phyloP scores from a whole-genome alignment of 1,140 invertebrate genomes.

The Nilaparvata lugens region DNA sequence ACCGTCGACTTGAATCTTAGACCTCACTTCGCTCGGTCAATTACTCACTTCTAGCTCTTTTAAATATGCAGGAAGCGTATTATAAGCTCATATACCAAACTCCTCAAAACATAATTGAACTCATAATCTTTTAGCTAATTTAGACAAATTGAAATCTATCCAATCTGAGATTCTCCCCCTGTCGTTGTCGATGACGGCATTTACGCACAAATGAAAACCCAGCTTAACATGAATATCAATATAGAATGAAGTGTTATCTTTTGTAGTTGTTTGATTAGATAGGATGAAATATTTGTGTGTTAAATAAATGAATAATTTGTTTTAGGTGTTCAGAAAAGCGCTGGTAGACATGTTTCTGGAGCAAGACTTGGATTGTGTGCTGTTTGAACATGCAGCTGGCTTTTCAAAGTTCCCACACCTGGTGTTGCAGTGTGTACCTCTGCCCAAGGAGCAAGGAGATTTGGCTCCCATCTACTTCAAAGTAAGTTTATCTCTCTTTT shows the following conservation, averaged over 20 bases:
- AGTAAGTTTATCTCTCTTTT: constrained; percentile 34
- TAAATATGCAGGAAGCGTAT: too few relatives aligned
- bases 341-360: constrained; percentile 67
- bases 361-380: constrained; percentile 70
- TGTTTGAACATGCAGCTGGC: constrained; percentile 79
- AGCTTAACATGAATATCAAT: too few relatives aligned
- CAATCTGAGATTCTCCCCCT: too few relatives aligned
- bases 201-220: too few relatives aligned
- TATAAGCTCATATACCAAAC: too few relatives aligned
- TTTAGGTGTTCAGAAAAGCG: constrained; percentile 58
- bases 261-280: neutral
- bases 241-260: neutral
- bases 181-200: too few relatives aligned
- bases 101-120: too few relatives aligned
- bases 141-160: too few relatives aligned
- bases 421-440: constrained; percentile 78
- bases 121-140: too few relatives aligned
- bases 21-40: too few relatives aligned
- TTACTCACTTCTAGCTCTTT: too few relatives aligned
- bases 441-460: constrained; percentile 71
- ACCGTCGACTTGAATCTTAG: too few relatives aligned
- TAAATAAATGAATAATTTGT: constrained; percentile 14
- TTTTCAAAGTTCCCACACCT: constrained; percentile 74
- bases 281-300: neutral
- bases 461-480: constrained; percentile 93